Evolutionary conservation across 2,888 invertebrate genomes (phyloP), one percentile per base, ranked within the genome.

Genomic region (Pheosia gnoma): DNA sequence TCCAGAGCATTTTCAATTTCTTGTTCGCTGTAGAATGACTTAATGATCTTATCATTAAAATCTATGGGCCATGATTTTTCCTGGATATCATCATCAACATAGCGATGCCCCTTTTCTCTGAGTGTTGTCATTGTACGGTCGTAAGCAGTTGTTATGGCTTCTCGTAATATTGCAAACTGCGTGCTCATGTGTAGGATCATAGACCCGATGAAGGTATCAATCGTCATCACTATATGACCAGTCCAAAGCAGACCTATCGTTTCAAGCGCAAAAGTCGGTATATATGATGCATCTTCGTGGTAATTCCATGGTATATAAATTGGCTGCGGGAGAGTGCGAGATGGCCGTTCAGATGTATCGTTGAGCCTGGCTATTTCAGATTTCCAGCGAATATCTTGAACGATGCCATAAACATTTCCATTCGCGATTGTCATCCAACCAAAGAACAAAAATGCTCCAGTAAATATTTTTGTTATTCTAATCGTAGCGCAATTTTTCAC

Each of bases 291-390:
- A 45, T 93, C 89, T 45, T 78, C 76, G 68, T 93, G 89, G 69
- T 90, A 91, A 39, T 82, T 74, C 93, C 93, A 93, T n/a, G 93
- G 93, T 66, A 93, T 93, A 68, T 87, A 93, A 66, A 93, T 90
- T 3, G 93, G 91, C 56, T 91, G 92, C 0, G 93, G 91, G 3
- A 93, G 72, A 3, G 85, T 84, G n/a, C 93, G 83, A 1, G 78
- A 63, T 0, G 91, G 91, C 57, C 61, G 82, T 1, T 61, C 53
- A 11, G 74, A 62, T 5, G 87, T 83, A 47, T 81, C 80, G 59
- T 90, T 91, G n/a, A 88, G 68, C 37, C 71, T 73, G 5, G 80
- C 79, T 5, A 89, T 77, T 56, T 83, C 74, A 47, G 80, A 68
- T 69, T 87, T 91, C 93, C 93, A 93, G 4, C 80, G 78, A 9